Percentiles rank a stretch among this genome's conserved stretches.
These are phyloP conservation scores for Pseudopleuronectes americanus DNA, from an alignment of 2,797 vertebrate species.

Conservation along the genomic window DNA sequence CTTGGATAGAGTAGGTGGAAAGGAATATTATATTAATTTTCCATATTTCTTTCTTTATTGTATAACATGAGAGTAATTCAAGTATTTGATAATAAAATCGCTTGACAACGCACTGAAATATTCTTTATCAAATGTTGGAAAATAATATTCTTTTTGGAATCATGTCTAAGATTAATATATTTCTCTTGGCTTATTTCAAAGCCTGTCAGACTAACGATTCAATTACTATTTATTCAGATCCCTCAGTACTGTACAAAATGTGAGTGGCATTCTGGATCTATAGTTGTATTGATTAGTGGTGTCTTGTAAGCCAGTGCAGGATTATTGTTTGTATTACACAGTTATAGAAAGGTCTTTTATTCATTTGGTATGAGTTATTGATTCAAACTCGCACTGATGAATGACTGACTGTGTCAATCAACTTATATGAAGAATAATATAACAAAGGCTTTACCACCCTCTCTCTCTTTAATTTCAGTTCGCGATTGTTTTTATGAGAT, in stretches of 20 bases:
- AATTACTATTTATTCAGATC: not conserved
- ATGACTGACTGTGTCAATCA: slow-evolving; percentile 15
- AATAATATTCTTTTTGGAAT: not conserved
- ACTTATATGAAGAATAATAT: slow-evolving; percentile 20
- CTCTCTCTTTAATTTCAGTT: not conserved
- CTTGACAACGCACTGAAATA: not conserved
- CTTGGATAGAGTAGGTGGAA: not conserved
- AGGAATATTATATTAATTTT: too few species aligned
- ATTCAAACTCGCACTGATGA: too few species aligned
- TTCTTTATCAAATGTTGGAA: not conserved
- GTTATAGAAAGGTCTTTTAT: too few species aligned
- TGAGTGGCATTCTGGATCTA: not conserved
- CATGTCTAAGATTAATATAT: not conserved
- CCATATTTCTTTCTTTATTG: not conserved
- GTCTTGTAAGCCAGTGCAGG: not conserved
- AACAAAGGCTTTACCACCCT: not conserved
- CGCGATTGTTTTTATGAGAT: not conserved
- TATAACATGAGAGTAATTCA: too few species aligned
- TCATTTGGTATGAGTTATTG: too few species aligned
- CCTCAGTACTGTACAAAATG: not conserved
- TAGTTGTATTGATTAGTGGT: not conserved
- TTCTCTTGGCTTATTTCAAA: not conserved
- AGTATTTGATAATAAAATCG: not conserved
- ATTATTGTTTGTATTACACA: not conserved
- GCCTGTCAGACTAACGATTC: not conserved